Evolutionary conservation across 2,797 vertebrate genomes (phyloP).

Genomic region (Xiphorhynchus erythropygius): DNA sequence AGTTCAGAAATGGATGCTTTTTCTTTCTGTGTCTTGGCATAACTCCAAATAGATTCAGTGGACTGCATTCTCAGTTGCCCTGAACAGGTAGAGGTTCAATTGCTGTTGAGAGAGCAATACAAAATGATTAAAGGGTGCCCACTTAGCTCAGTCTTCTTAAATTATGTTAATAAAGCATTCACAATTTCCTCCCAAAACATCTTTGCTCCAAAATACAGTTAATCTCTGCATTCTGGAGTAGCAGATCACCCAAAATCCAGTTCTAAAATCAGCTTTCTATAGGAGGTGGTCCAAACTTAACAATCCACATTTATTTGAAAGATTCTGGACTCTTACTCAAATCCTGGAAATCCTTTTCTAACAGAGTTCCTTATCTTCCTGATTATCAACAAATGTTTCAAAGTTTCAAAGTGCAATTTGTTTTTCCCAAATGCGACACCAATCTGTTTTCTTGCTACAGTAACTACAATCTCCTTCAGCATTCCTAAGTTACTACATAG

Average conservation of each 20-base stretch:
- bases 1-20: neutral
- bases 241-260: neutral
- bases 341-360: neutral
- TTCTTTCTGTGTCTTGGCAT: neutral
- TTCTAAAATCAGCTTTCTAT: neutral
- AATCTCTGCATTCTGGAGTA: neutral
- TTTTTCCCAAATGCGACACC: neutral
- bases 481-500: neutral
- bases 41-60: neutral
- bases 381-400: neutral
- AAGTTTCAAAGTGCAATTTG: neutral
- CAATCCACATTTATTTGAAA: neutral
- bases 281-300: neutral
- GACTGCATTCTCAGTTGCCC: neutral
- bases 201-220: neutral
- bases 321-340: neutral
- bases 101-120: neutral
- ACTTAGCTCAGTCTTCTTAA: neutral
- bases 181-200: neutral
- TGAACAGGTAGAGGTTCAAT: neutral
- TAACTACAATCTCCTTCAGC: neutral
- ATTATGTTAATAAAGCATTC: neutral
- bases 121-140: neutral
- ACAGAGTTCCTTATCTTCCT: neutral
- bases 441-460: fast-evolving